Evolutionary conservation across 1,140 invertebrate species (phyloP).

Genomic region (Metaphire vulgaris): DNA sequence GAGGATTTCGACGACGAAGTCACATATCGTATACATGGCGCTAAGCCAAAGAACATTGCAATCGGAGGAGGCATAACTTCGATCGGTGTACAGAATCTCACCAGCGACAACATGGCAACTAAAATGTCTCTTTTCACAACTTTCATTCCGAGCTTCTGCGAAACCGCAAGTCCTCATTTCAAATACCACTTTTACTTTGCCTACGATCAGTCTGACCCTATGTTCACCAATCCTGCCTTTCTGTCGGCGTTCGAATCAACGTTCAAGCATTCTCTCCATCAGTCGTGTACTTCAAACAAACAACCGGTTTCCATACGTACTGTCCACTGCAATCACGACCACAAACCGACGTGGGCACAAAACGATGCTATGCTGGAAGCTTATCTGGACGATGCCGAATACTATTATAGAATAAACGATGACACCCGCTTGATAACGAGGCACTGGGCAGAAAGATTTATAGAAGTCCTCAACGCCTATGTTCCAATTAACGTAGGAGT

Average conservation of each 20-base stretch:
- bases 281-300: not conserved
- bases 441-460: not conserved
- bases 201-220: not conserved
- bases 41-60: too few relatives aligned
- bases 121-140: not conserved
- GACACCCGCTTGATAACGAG: not conserved
- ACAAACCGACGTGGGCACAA: slow-evolving; percentile 13
- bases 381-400: slow-evolving; percentile 14
- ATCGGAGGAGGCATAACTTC: slow-evolving; percentile 9
- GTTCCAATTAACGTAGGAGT: not conserved
- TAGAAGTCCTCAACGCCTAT: not conserved
- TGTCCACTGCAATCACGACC: slow-evolving; percentile 5
- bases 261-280: not conserved
- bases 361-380: slow-evolving; percentile 20
- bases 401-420: slow-evolving; percentile 5
- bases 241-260: not conserved
- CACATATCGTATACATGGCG: too few relatives aligned
- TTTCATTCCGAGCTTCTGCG: slow-evolving; percentile 7
- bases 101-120: not conserved
- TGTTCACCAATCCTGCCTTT: not conserved
- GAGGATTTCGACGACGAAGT: too few relatives aligned
- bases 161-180: slow-evolving; percentile 1
- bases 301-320: not conserved
- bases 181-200: slow-evolving; percentile 15
- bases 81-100: too few relatives aligned